These are phyloP conservation scores for Pseudorectes ferrugineus DNA, from an alignment of 2,113 vertebrate species.

Conservation along the genomic window DNA sequence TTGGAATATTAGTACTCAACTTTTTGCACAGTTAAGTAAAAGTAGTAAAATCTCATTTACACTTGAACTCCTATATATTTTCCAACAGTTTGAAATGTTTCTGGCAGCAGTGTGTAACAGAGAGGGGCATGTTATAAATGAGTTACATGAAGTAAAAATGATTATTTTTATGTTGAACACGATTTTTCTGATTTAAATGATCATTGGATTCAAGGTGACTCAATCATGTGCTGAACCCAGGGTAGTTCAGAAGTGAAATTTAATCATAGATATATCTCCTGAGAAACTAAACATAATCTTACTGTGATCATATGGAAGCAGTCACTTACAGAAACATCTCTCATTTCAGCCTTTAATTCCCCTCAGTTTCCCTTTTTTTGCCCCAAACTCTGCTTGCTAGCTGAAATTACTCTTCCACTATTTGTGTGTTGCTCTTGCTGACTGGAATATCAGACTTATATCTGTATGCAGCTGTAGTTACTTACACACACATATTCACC, in stretches of 20 bases:
- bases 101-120: neutral
- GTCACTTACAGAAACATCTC: neutral
- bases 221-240: neutral
- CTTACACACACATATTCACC: neutral
- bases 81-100: neutral
- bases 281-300: neutral
- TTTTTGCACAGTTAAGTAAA: neutral
- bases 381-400: neutral
- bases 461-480: neutral
- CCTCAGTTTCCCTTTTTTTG: neutral
- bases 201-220: neutral
- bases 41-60: neutral
- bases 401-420: neutral
- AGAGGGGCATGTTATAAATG: neutral
- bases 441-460: neutral
- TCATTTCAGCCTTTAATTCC: neutral
- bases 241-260: slow-evolving; percentile 6
- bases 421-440: neutral
- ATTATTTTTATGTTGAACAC: neutral
- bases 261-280: neutral
- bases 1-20: neutral
- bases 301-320: neutral
- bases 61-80: neutral
- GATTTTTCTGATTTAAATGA: slow-evolving; percentile 33
- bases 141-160: neutral